These are phyloP conservation scores for Chrysomallon squamiferum DNA, from an alignment of 1,140 invertebrate species.

Conservation along the genomic window DNA sequence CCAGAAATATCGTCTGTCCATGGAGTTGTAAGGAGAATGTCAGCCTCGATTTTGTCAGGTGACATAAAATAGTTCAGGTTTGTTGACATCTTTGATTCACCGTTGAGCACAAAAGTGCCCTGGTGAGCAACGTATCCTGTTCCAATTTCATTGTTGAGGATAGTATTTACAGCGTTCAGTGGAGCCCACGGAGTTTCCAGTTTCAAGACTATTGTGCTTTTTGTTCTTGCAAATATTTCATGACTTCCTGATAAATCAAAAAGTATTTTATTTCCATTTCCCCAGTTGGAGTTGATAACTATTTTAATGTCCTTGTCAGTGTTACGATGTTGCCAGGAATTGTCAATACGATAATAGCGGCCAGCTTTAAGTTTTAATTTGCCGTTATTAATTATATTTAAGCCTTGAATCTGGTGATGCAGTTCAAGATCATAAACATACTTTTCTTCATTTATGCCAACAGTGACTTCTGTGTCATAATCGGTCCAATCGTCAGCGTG, in stretches of 20 bases:
- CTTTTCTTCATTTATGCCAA: not conserved
- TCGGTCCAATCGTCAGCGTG: not conserved
- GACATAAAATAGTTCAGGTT: not conserved
- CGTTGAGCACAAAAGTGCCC: not conserved
- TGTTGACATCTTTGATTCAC: not conserved
- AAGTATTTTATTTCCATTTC: constrained; percentile 15
- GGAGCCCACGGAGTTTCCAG: constrained; percentile 17
- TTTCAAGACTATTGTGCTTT: constrained; percentile 4
- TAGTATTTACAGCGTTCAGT: constrained; percentile 8
- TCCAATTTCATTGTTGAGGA: constrained; percentile 9
- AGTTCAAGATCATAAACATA: constrained; percentile 23
- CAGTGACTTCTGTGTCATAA: not conserved
- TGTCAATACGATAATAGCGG: not conserved
- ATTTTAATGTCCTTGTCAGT: constrained; percentile 22
- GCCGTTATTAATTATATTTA: constrained; percentile 23
- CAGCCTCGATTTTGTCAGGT: not conserved
- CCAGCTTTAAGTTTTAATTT: constrained; percentile 8
- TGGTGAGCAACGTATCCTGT: constrained; percentile 2
- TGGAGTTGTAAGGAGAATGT: constrained; percentile 9
- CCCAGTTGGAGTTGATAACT: constrained; percentile 21
- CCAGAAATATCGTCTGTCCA: constrained; percentile 11
- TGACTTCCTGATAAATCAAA: constrained; percentile 15
- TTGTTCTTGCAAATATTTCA: not conserved
- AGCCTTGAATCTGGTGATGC: constrained; percentile 18
- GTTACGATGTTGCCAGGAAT: constrained; percentile 29